A percentile compares a stretch with the other conserved stretches of the same genome.
These are phyloP conservation scores for Dipodomys stephensi DNA, from an alignment of 2,113 vertebrate species.

Conservation along the genomic window DNA sequence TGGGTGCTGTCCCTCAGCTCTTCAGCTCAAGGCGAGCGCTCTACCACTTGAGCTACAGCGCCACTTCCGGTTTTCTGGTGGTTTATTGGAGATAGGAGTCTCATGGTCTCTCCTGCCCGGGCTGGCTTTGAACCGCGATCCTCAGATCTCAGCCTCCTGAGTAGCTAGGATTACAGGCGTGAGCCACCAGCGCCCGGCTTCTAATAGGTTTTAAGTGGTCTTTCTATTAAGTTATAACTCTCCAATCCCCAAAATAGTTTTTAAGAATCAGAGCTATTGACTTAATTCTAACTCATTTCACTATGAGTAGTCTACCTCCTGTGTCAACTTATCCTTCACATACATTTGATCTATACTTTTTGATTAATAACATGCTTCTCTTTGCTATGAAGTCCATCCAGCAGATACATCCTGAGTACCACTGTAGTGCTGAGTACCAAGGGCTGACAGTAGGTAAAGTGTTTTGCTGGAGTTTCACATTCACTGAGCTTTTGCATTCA, in stretches of 20 bases:
- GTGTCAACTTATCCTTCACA: not conserved
- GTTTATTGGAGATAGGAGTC: no score
- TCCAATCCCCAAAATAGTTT: not conserved
- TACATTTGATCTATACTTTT: not conserved
- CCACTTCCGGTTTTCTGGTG: no score
- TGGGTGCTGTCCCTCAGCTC: no score
- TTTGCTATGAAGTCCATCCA: not conserved
- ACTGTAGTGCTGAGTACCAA: not conserved
- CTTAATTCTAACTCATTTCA: not conserved
- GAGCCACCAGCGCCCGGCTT: no score
- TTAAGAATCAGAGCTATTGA: not conserved
- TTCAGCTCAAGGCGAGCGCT: no score
- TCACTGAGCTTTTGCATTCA: slow-evolving; percentile 17
- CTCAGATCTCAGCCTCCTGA: no score
- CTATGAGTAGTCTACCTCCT: not conserved
- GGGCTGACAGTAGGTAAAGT: not conserved
- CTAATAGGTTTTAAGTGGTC: not conserved
- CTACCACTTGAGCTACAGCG: no score
- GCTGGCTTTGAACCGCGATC: no score
- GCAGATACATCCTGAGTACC: not conserved
- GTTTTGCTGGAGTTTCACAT: not conserved
- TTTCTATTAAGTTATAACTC: slow-evolving; percentile 1
- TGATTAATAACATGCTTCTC: not conserved
- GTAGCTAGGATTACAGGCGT: no score
- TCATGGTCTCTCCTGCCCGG: no score